phyloP scores from a whole-genome alignment of 2,888 invertebrate genomes.

The Leucoptera coffeella region DNA sequence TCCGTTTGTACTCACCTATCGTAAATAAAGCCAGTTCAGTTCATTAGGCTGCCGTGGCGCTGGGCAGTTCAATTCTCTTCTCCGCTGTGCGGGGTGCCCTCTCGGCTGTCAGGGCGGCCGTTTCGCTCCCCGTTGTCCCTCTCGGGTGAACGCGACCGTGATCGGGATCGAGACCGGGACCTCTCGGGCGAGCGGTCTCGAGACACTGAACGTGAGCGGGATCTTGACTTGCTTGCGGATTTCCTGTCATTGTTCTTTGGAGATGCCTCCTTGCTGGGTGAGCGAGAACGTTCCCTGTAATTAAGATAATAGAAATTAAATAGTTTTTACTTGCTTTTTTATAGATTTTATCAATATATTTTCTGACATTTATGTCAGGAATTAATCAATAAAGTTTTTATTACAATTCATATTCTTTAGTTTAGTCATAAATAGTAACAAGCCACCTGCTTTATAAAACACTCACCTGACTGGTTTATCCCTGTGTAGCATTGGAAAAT shows the following conservation, averaged over 20 bases:
- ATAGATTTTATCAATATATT: too few relatives aligned
- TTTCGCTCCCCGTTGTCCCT: constrained; percentile 29
- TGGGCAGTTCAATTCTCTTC: too few relatives aligned
- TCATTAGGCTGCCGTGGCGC: too few relatives aligned
- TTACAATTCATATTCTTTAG: too few relatives aligned
- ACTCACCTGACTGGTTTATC: background rate
- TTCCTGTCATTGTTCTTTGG: constrained; percentile 30
- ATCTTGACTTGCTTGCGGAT: constrained; percentile 25
- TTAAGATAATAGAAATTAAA: too few relatives aligned
- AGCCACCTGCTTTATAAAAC: too few relatives aligned
- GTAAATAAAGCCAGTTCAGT: too few relatives aligned
- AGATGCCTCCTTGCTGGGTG: constrained; percentile 58
- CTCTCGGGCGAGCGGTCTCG: constrained; percentile 20
- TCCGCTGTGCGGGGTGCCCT: constrained; percentile 39
- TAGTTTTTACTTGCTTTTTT: too few relatives aligned
- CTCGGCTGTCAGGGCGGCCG: constrained; percentile 22
- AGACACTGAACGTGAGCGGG: constrained; percentile 17
- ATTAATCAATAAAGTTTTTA: too few relatives aligned
- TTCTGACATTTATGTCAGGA: too few relatives aligned
- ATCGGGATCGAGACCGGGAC: constrained; percentile 19
- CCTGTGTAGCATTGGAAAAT: background rate
- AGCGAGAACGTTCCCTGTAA: constrained; percentile 63
- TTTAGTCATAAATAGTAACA: too few relatives aligned
- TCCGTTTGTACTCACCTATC: too few relatives aligned
- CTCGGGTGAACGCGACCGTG: constrained; percentile 28